Percentiles rank a stretch among this genome's conserved stretches.
Evolutionary conservation across 1,140 invertebrate species (phyloP).

Genomic region (Meloidogyne floridensis): DNA sequence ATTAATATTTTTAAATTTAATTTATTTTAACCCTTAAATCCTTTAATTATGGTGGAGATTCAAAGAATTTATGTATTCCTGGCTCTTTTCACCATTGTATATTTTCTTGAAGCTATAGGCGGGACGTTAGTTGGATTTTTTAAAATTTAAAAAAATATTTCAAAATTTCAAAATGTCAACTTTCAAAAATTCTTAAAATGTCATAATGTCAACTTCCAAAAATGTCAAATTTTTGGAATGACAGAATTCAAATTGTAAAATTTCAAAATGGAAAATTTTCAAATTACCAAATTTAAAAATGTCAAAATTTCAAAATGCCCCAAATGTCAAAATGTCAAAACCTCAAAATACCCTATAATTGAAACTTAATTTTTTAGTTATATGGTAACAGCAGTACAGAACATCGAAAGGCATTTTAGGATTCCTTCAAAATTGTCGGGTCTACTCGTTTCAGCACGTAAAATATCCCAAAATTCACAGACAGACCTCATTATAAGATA

Average conservation of each 20-base stretch:
- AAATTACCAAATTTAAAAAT: no score
- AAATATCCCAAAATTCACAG: slow-evolving; percentile 5
- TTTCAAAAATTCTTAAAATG: not conserved
- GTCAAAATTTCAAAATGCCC: no score
- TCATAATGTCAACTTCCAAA: no score
- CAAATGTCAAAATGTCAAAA: no score
- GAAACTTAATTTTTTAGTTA: slow-evolving; percentile 21
- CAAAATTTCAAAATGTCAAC: not conserved
- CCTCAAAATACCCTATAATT: no score
- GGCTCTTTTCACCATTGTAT: slow-evolving; percentile 43
- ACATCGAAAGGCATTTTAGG: slow-evolving; percentile 63
- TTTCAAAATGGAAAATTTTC: no score
- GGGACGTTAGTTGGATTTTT: slow-evolving; percentile 14
- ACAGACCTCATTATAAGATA: no score
- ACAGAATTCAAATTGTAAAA: no score
- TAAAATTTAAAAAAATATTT: not conserved
- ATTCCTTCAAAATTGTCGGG: slow-evolving; percentile 63
- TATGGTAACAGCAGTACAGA: slow-evolving; percentile 45
- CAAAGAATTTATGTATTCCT: slow-evolving; percentile 40
- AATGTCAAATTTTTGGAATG: no score
- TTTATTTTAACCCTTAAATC: not conserved
- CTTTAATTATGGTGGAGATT: slow-evolving; percentile 5
- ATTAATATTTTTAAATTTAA: not conserved
- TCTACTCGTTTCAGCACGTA: slow-evolving; percentile 57
- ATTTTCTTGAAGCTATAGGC: slow-evolving; percentile 45